Percentiles rank a stretch among this genome's conserved stretches.
These are phyloP conservation scores for Gymnothorax reevesii DNA, from an alignment of 2,797 vertebrate species.

Conservation along the genomic window DNA sequence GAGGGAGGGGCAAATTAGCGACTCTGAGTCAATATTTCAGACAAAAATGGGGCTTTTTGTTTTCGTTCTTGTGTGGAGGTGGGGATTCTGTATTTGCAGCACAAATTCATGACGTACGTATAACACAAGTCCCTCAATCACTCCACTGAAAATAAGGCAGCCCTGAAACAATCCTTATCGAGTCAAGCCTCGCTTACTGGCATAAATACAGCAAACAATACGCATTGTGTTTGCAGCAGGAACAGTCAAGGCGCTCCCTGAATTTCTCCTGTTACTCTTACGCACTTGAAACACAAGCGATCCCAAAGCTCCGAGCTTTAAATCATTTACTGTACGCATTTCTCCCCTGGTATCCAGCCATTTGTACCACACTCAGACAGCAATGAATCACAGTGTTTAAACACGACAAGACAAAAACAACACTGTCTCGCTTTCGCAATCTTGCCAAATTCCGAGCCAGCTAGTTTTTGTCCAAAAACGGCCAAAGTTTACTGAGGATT, in stretches of 20 bases:
- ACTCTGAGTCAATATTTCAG: background rate
- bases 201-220: background rate
- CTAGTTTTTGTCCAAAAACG: background rate
- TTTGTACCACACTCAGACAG: background rate
- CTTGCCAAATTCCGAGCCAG: background rate
- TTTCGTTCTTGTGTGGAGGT: background rate
- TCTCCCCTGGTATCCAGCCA: background rate
- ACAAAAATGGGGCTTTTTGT: background rate
- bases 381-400: background rate
- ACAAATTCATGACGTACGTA: background rate
- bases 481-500: background rate
- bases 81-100: background rate
- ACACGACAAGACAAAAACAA: background rate
- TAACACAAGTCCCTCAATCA: background rate
- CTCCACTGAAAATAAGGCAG: background rate
- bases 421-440: background rate
- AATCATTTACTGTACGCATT: background rate
- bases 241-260: background rate
- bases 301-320: background rate
- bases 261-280: background rate
- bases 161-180: background rate
- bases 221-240: background rate
- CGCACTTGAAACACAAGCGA: background rate
- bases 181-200: background rate
- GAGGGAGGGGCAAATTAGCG: constrained; percentile 13